Conservation (phyloP, 2,888 invertebrate genomes). For the Platycnemis pennipes region DNA sequence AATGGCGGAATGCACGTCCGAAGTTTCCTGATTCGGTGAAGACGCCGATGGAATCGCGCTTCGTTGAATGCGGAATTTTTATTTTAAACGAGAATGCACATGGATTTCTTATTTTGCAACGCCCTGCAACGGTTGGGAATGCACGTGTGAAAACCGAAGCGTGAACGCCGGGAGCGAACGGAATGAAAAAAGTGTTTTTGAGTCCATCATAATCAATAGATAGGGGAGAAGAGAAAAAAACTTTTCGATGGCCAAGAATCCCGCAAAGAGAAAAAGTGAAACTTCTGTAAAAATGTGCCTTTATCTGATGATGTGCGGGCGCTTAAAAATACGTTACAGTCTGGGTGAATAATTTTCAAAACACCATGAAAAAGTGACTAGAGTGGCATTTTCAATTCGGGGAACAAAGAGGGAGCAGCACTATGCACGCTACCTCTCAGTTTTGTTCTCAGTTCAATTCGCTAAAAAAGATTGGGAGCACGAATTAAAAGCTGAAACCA, state of each 20-base stretch:
- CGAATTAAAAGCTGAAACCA: too few species aligned
- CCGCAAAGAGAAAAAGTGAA: neutral
- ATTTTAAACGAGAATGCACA: neutral
- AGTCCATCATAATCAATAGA: neutral
- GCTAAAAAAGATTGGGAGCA: too few species aligned
- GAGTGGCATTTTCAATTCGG: neutral
- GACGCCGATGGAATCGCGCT: neutral
- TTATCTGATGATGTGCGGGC: neutral
- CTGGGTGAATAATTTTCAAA: neutral
- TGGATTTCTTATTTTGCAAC: neutral
- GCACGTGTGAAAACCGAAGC: neutral
- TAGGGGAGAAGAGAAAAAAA: neutral
- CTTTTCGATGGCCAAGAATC: neutral
- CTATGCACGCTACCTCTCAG: too few species aligned
- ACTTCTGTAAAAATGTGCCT: neutral
- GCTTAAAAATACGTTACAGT: neutral
- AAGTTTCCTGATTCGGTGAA: neutral
- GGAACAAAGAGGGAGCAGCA: too few species aligned
- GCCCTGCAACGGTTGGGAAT: neutral
- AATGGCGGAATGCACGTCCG: too few species aligned
- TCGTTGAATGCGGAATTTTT: neutral
- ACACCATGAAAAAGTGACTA: neutral
- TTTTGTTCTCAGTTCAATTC: too few species aligned
- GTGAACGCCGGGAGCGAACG: neutral
- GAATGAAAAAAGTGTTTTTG: neutral